A percentile compares a stretch with the other conserved stretches of the same genome.
Evolutionary conservation across 2,113 vertebrate genomes (phyloP).

Genomic region (Melanerpes formicivorus): DNA sequence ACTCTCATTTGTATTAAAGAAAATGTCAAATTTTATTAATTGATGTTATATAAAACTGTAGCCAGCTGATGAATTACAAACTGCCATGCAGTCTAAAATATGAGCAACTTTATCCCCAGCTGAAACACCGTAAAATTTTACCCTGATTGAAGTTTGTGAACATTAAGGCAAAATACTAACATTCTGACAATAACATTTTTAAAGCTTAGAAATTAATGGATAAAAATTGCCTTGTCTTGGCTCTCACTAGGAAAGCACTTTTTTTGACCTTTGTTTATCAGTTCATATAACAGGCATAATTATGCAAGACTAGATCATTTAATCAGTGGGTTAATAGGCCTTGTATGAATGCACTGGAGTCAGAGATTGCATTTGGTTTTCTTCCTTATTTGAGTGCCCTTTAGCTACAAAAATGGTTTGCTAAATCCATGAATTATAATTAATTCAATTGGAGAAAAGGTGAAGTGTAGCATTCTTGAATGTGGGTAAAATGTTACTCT

Average conservation of each 20-base stretch:
- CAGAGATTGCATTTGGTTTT: constrained; percentile 12
- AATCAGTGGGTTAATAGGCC: neutral
- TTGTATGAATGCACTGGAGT: neutral
- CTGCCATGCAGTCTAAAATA: neutral
- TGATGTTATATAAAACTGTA: neutral
- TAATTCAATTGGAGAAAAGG: constrained; percentile 18
- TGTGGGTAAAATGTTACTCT: neutral
- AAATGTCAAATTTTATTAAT: neutral
- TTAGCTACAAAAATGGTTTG: neutral
- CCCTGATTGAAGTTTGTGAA: neutral
- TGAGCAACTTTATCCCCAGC: neutral
- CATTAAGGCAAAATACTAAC: neutral
- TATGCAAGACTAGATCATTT: neutral
- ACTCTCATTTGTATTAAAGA: neutral
- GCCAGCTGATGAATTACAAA: neutral
- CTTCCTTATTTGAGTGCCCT: neutral
- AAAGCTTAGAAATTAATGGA: neutral
- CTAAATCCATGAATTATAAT: neutral
- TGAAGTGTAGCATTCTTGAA: constrained; percentile 1
- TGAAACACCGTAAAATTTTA: neutral
- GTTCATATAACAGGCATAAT: neutral
- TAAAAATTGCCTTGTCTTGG: neutral
- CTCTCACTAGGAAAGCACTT: neutral
- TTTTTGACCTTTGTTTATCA: neutral
- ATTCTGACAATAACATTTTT: neutral